These are phyloP conservation scores for Ianthella basta DNA, from an alignment of 37 sponge, comb jelly and placozoan species.

Conservation along the genomic window DNA sequence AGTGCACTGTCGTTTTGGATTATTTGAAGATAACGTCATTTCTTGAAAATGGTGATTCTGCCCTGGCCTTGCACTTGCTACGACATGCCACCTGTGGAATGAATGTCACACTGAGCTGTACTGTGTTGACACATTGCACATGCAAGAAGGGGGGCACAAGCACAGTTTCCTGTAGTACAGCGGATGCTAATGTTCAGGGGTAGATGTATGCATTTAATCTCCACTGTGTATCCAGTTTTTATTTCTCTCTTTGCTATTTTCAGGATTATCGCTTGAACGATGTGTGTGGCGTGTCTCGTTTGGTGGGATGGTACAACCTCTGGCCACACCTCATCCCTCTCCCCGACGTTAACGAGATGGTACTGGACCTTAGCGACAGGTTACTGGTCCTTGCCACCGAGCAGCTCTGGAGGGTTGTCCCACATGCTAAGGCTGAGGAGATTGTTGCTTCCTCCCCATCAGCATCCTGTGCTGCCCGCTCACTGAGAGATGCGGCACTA, in stretches of 20 bases:
- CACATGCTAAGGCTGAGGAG: slow-evolving; percentile 53
- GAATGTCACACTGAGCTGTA: too few relatives aligned
- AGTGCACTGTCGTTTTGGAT: not conserved
- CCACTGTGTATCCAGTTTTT: too few relatives aligned
- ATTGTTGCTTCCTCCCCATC: not conserved
- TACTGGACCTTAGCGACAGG: slow-evolving; percentile 56
- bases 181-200: too few relatives aligned
- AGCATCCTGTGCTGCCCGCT: slow-evolving; percentile 66
- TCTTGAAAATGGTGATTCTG: too few relatives aligned
- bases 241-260: not conserved
- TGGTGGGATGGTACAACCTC: slow-evolving; percentile 75
- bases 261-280: slow-evolving; percentile 76
- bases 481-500: slow-evolving; percentile 75
- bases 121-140: too few relatives aligned
- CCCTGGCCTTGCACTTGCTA: too few relatives aligned
- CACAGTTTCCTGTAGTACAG: too few relatives aligned
- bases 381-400: slow-evolving; percentile 76
- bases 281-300: slow-evolving; percentile 54
- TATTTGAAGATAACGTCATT: not conserved
- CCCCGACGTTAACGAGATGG: slow-evolving; percentile 65
- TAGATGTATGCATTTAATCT: too few relatives aligned
- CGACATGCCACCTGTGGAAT: too few relatives aligned
- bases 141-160: too few relatives aligned
- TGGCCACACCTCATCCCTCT: slow-evolving; percentile 78
- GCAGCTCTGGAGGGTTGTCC: slow-evolving; percentile 67